phyloP scores from a whole-genome alignment of 2,113 vertebrate species.

The Silurus asotus region DNA sequence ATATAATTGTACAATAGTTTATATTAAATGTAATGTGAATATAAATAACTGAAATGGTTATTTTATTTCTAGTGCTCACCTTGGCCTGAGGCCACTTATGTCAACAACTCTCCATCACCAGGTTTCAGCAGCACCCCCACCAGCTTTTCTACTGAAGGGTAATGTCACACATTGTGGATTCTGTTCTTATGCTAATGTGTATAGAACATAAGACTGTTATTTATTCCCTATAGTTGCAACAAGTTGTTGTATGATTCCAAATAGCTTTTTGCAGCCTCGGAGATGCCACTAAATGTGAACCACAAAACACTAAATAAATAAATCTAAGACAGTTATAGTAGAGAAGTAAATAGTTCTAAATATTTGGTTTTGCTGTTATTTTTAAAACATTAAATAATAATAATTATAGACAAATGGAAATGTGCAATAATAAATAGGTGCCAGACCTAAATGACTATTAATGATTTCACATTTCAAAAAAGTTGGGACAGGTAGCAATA shows the following conservation, averaged over 20 bases:
- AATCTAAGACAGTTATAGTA: neutral
- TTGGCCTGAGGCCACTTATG: constrained; percentile 92
- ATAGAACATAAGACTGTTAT: neutral
- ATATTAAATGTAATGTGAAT: neutral
- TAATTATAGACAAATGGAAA: neutral
- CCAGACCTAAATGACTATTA: neutral
- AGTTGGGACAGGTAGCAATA: too few relatives aligned
- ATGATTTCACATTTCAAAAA: too few relatives aligned
- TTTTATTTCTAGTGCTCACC: constrained; percentile 82
- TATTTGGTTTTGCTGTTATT: neutral
- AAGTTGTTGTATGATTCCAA: neutral
- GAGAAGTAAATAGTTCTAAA: neutral
- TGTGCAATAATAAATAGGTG: neutral
- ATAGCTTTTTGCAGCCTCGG: neutral
- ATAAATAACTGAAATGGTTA: neutral
- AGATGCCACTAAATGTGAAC: neutral
- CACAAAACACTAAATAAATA: neutral
- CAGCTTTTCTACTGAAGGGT: constrained; percentile 91
- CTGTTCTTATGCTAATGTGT: neutral
- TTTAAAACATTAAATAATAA: neutral
- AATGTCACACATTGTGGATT: constrained; percentile 42
- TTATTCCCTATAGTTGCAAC: neutral
- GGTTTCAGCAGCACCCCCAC: constrained; percentile 89
- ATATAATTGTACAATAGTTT: neutral
- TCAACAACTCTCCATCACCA: constrained; percentile 87